phyloP scores from a whole-genome alignment of 2,113 vertebrate genomes.

The Garra rufa region DNA sequence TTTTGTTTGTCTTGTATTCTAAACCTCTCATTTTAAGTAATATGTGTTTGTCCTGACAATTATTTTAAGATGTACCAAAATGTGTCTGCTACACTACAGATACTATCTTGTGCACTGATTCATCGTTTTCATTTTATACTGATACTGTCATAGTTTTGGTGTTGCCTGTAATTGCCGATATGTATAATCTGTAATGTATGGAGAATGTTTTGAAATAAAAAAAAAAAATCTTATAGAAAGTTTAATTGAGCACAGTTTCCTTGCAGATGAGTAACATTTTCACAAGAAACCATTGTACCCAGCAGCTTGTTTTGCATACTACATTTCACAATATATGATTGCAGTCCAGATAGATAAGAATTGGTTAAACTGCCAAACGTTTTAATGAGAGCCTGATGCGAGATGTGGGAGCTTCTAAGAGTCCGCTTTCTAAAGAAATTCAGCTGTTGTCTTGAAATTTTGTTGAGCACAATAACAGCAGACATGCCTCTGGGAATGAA shows the following conservation, averaged over 20 bases:
- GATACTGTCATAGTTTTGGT: not conserved
- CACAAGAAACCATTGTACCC: not conserved
- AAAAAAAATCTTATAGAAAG: no score
- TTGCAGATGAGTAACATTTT: not conserved
- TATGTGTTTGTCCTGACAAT: not conserved
- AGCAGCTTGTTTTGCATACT: not conserved
- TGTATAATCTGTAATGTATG: not conserved
- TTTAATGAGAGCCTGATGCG: not conserved
- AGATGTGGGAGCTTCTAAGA: not conserved
- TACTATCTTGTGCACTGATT: no score
- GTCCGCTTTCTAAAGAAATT: not conserved
- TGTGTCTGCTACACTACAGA: not conserved
- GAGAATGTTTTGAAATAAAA: not conserved
- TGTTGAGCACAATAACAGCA: not conserved
- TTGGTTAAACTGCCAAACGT: no score
- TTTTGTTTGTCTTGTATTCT: not conserved
- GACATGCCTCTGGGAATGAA: not conserved
- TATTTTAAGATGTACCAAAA: not conserved
- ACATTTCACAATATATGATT: not conserved
- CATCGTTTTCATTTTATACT: not conserved
- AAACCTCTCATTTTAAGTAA: not conserved
- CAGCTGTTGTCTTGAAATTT: not conserved
- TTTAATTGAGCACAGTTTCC: not conserved
- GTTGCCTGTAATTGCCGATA: not conserved
- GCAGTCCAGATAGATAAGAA: not conserved